Evolutionary conservation across 2,888 invertebrate species (phyloP), one percentile per base, ranked within the genome.

Genomic region (Melinaea menophilus): DNA sequence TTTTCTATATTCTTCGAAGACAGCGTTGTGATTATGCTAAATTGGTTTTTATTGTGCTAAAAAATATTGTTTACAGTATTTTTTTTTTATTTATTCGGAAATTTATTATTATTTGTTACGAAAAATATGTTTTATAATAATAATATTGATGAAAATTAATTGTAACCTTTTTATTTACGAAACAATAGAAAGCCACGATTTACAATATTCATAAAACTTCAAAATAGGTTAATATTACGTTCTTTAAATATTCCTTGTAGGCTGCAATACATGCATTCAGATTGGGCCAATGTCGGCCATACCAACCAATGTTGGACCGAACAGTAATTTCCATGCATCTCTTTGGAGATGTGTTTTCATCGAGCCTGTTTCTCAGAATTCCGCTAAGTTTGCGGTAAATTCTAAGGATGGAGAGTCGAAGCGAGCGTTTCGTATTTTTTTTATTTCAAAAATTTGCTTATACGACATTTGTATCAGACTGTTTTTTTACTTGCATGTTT

Each of bases 251-350:
- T 9, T 11, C 51, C 31, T 31, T n/a, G n/a, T 48, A 13, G n/a
- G 48, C 5, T 4, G 41, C 41, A 5, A 9, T 41, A 51, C n/a
- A 13, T 48, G 48, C 48, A 51, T n/a, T 11, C n/a, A 31, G 9
- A 57, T 45, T 22, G 22, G 55, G 57, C 54, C 59, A 59, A 58
- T 35, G 46, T 59, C 56, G 34, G 59, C 48, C 37, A n/a, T 9
- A 55, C 13, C 41, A 11, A 41, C 58, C 9, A 63, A 58, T 54
- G 31, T 63, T 61, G 60, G 63, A 5, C 55, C 57, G n/a, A 74
- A 74, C 63, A 57, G 72, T 77, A 76, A 76, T 80, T 77, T 77
- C 69, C 73, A 76, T 76, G 73, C 75, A 77, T 71, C 61, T 71
- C 79, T 71, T n/a, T 61, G 55, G 65, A 73, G 77, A 58, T 75